Base-by-base conservation (phyloP, 2,113 vertebrate species). In the Corythornis vintsioides region DNA sequence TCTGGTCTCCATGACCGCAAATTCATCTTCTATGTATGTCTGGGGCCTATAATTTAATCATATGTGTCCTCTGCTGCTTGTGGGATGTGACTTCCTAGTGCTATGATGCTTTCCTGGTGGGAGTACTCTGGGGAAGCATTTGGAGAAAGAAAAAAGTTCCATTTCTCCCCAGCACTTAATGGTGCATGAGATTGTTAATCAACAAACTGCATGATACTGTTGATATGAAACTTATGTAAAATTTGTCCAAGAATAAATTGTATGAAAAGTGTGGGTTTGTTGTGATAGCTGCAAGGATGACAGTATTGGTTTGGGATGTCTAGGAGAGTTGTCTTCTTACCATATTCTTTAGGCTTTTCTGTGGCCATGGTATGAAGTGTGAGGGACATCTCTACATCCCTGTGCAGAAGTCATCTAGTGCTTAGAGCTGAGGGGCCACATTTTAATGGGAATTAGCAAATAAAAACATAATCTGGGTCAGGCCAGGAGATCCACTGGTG, bases 121-220 rank as follows among this genome's bases (percentile, higher is more conserved):
- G 2, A 91, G 9, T 43, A 85, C 63, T 35, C 76, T 73, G 26
- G 29, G 24, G 13, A 73, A 69, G 83, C 6, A 21, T 35, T 83
- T 89, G 55, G 59, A 45, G 59, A 87, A 70, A 40, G 25, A 47
- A 24, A 73, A 76, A 93, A 94, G n/a, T 66, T 60, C 55, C 50
- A 50, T 2, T 3, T 55, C 2, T 13, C 26, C 22, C 7, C 18
- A 29, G 6, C 11, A 15, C 12, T 2, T 1, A 8, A 0, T 25
- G 4, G 33, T 66, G 33, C 15, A 20, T 3, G 1, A 11, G 17
- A 3, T 33, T 83, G 4, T 42, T 83, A 18, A 11, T 47, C 33
- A 40, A 29, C 9, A 9, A 55, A 14, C 22, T 59, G 24, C 14
- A 25, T 16, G 14, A n/a, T 21, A 25, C 1, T 47, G 29, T 24